A percentile compares a stretch with the other conserved stretches of the same genome.
Evolutionary conservation across 2,797 vertebrate species (phyloP).

Genomic region (Myotis myotis): DNA sequence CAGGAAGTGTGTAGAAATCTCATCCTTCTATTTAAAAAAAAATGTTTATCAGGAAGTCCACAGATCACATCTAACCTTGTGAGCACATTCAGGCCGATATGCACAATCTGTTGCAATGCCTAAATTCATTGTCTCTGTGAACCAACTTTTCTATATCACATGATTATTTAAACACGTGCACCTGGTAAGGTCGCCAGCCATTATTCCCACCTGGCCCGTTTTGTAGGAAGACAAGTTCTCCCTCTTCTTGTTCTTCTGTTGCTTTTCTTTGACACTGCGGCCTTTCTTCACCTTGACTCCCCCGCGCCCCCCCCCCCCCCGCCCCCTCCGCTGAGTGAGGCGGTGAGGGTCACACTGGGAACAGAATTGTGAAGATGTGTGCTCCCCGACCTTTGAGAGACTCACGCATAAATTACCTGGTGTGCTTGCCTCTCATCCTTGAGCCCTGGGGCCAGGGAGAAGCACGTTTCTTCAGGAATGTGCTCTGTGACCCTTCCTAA

Average conservation of each 20-base stretch:
- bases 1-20: not conserved
- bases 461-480: not conserved
- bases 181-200: not conserved
- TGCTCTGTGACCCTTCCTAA: not conserved
- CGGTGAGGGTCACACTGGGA: not conserved
- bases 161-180: not conserved
- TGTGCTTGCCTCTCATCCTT: no score
- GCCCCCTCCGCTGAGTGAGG: not conserved
- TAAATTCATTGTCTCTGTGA: not conserved
- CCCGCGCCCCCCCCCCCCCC: no score
- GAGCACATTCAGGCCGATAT: not conserved
- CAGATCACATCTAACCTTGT: not conserved
- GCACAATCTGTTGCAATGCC: not conserved
- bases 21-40: not conserved
- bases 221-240: not conserved
- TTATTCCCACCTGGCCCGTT: not conserved
- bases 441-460: not conserved
- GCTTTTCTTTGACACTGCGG: not conserved
- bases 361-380: not conserved
- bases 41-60: not conserved
- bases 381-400: not conserved
- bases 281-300: not conserved
- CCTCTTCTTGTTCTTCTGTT: not conserved
- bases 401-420: not conserved
- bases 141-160: not conserved